phyloP scores from a whole-genome alignment of 2,797 vertebrate species.

The Neoniphon sammara region DNA sequence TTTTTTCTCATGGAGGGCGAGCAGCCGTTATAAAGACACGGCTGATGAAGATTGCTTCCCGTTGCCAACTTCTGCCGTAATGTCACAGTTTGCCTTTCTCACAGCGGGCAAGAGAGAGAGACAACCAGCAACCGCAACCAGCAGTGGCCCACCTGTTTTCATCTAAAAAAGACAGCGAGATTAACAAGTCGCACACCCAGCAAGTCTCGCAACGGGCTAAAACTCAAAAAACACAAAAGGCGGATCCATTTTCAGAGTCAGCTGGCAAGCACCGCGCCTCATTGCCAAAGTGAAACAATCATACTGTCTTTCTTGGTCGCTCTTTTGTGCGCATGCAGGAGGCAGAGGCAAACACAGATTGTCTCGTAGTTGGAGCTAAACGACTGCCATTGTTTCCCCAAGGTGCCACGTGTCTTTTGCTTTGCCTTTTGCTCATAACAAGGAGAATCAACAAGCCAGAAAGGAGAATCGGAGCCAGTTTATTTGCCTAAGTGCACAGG shows the following conservation, averaged over 20 bases:
- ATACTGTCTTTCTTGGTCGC: conserved; percentile 36
- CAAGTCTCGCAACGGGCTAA: conserved; percentile 34
- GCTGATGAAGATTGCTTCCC: conserved; percentile 38
- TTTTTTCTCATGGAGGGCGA: conserved; percentile 31
- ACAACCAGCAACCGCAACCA: conserved; percentile 10
- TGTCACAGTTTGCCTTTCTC: conserved; percentile 48
- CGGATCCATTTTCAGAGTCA: not conserved
- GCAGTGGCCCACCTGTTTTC: conserved; percentile 45
- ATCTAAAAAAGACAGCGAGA: conserved; percentile 40
- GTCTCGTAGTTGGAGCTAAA: conserved; percentile 62
- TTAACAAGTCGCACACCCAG: conserved; percentile 62
- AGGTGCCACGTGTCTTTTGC: conserved; percentile 64
- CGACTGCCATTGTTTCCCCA: conserved; percentile 55
- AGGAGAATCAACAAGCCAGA: conserved; percentile 65
- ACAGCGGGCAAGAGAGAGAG: conserved; percentile 24
- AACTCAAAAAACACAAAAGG: not conserved
- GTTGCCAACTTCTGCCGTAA: conserved; percentile 18
- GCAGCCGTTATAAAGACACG: conserved; percentile 8
- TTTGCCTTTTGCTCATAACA: conserved; percentile 64
- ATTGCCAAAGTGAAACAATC: conserved; percentile 45
- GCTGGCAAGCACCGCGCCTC: not conserved
- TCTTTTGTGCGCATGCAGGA: conserved; percentile 53
- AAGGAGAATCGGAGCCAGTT: conserved; percentile 55
- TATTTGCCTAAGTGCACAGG: conserved; percentile 30
- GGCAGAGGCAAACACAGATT: conserved; percentile 70